Evolutionary conservation across 2,113 vertebrate genomes (phyloP).

Genomic region (Pangasianodon gigas): DNA sequence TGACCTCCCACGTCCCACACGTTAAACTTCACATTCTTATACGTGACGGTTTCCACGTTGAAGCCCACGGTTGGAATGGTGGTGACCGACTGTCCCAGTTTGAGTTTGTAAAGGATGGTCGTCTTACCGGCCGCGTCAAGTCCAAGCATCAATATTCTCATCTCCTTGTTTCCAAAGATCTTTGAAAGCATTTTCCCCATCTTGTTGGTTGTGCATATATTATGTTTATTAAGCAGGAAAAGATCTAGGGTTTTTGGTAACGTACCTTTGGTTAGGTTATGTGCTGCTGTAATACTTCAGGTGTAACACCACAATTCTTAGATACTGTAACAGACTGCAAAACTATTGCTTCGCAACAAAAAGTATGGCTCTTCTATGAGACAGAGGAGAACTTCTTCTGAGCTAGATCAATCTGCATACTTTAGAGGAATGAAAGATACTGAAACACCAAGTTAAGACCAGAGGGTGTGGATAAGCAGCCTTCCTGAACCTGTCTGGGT

Average conservation of each 20-base stretch:
- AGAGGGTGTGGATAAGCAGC: constrained; percentile 52
- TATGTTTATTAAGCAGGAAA: constrained; percentile 35
- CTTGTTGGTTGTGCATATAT: constrained; percentile 76
- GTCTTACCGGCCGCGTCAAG: constrained; percentile 98
- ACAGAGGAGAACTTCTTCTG: neutral
- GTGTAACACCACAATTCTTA: neutral
- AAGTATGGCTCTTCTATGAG: neutral
- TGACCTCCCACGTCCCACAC: constrained; percentile 99
- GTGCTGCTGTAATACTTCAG: constrained; percentile 33
- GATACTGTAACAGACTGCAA: constrained; percentile 13
- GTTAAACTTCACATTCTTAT: constrained; percentile 99
- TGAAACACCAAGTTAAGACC: constrained; percentile 7
- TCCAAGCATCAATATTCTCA: constrained; percentile 99
- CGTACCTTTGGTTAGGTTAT: constrained; percentile 21
- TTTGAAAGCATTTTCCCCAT: constrained; percentile 99
- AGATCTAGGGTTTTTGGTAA: neutral
- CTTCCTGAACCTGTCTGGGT: constrained; percentile 7
- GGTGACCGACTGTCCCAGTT: constrained; percentile 97
- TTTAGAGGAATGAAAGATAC: constrained; percentile 7
- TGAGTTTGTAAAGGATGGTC: constrained; percentile 97
- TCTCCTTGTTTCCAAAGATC: constrained; percentile 99
- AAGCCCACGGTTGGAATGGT: constrained; percentile 98
- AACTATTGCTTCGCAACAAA: constrained; percentile 27
- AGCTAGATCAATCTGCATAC: constrained; percentile 6
- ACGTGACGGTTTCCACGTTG: constrained; percentile 98